Conservation (phyloP, 1,140 invertebrate genomes). For the Diuraphis noxia region DNA sequence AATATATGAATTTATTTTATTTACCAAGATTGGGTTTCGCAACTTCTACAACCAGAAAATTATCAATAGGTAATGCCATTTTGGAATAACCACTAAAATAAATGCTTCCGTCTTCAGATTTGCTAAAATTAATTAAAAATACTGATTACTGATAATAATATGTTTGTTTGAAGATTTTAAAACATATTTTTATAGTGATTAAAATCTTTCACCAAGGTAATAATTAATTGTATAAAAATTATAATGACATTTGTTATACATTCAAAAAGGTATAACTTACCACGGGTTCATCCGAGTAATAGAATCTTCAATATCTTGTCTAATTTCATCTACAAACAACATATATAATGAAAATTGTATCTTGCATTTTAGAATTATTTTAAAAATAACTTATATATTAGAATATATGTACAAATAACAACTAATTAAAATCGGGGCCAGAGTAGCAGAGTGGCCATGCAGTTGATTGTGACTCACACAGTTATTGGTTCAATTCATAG, state of each 20-base stretch:
- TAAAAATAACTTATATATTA: no score
- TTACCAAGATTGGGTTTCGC: slow-evolving; percentile 80
- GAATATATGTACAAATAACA: no score
- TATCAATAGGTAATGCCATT: slow-evolving; percentile 94
- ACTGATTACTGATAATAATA: neutral
- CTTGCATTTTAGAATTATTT: no score
- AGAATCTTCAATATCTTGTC: slow-evolving; percentile 97
- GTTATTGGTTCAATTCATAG: no score
- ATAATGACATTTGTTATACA: neutral
- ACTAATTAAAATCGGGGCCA: no score
- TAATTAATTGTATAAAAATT: neutral
- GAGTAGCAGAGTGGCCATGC: no score
- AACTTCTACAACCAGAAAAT: slow-evolving; percentile 94
- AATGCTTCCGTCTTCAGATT: slow-evolving; percentile 79
- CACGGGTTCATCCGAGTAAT: slow-evolving; percentile 92
- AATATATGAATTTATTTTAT: slow-evolving; percentile 36
- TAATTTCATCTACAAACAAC: slow-evolving; percentile 83
- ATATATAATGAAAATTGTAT: no score
- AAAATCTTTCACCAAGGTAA: no score
- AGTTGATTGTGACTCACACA: no score
- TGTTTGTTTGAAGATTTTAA: neutral
- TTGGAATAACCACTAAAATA: slow-evolving; percentile 97
- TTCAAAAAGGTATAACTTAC: slow-evolving; percentile 62
- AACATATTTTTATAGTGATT: no score
- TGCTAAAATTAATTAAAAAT: slow-evolving; percentile 63